Base-by-base conservation (phyloP, 2,113 vertebrate species). In the Bungarus multicinctus region DNA sequence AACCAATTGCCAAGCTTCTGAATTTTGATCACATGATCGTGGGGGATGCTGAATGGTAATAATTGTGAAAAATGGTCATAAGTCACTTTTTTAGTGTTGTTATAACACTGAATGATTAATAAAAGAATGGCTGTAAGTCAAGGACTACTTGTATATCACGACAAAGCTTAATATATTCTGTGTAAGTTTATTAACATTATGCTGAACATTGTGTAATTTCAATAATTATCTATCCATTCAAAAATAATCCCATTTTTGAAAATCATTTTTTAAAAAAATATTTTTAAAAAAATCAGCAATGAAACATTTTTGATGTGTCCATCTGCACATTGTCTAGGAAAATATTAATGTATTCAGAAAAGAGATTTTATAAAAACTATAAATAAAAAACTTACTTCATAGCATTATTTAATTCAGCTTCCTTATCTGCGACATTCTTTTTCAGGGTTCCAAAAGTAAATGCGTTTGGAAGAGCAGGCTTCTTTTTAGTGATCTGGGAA, bases 371-470 rank as follows among this genome's bases (percentile, higher is more conserved):
- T 81, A 39, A 20, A 81, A 39, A 81, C 34, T 74, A 74, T 69
- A 69, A 69, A 34, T 34, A 90, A 10, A 45, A 4, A 91, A 58
- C 98, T 97, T 97, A 99, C 99, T 98, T 99, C 94, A 98, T 91
- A 94, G 96, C 96, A 90, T 97, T 98, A 95, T 97, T 98, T 92
- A 98, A 96, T 95, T 99, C 98, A 94, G 97, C 90, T 93, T 99
- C 99, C 93, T 97, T 97, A 94, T 99, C 98, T 22, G 98, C 98
- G 95, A 98, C 96, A 50, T 97, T 98, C 95, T 98, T 99, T 98
- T 96, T 99, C 95, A 98, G 93, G 54, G 97, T 98, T 93, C 98
- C 99, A 94, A 98, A 97, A 93, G 98, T 96, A 97, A 99, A 99
- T 0, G 98, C 98, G 97, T 98, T 99, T 53, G 98, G 98, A 93